Evolutionary conservation across 2,797 vertebrate species (phyloP), one percentile per base, ranked within the genome.

Genomic region (Enteromius argenteus): DNA sequence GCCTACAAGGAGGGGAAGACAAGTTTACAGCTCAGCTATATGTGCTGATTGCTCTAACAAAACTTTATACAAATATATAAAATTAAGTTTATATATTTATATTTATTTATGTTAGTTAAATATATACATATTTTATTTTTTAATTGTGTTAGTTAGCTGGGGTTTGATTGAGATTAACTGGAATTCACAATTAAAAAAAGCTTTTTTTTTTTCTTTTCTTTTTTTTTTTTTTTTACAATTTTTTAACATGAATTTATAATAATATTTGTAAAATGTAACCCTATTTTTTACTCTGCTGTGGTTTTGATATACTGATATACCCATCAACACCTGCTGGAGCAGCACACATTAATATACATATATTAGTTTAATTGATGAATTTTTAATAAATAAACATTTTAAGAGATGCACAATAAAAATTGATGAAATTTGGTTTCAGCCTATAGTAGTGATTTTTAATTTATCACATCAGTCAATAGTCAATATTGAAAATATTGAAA

Each of bases 11-110:
- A 68, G 62, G 13, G 60, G 56, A 81, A 79, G 39, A 32, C 72
- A 56, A 53, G 15, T 79, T 32, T 64, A 79, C 71, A 42, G 81
- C 80, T 75, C 35, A 68, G 85, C 72, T 62, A 74, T 74, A 75
- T 69, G 21, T 32, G 73, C 39, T 72, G 14, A 60, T 15, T 39
- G 21, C 27, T 32, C 81, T 17, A 56, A 67, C 42, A 51, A 27
- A 86, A 27, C 68, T 73, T 39, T 15, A 21, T 21, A 21, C 51
- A 53, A 53, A 21, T 53, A 53, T 53, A 53, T 53, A 7, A 19
- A 53, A 21, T 53, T 53, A 53, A 21, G 51, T 53, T 53, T 53
- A 21, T 21, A 53, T 53, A 53, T 53, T 53, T 21, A 46, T 46
- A 14, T 14, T 46, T 46, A 14, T 14, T 46, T 32, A 32, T 32